phyloP scores from a whole-genome alignment of 2,888 invertebrate species.

The Zelleria hepariella region DNA sequence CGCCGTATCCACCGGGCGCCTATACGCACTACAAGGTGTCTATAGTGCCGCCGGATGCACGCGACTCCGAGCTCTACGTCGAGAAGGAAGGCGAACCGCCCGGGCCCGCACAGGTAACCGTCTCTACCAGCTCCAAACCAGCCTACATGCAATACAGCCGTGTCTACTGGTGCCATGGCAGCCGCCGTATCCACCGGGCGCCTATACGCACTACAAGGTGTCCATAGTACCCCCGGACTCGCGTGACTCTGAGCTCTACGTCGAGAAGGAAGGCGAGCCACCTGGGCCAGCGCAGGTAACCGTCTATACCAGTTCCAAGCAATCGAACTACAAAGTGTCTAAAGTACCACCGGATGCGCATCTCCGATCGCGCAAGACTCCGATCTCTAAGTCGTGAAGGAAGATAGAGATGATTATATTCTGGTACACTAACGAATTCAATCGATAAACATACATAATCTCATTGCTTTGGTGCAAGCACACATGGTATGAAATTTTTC shows the following conservation, averaged over 20 bases:
- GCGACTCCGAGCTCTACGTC: slow-evolving; percentile 90
- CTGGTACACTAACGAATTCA: no score
- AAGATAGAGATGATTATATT: no score
- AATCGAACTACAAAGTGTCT: slow-evolving; percentile 91
- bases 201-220: slow-evolving; percentile 92
- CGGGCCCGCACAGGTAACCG: no score
- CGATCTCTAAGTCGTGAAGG: slow-evolving; percentile 91
- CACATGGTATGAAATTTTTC: no score
- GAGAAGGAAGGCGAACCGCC: slow-evolving; percentile 96
- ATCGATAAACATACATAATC: no score
- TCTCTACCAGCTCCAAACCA: no score
- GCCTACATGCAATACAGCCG: no score
- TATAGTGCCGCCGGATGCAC: slow-evolving; percentile 91
- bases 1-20: slow-evolving; percentile 93
- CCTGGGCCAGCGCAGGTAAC: slow-evolving; percentile 97
- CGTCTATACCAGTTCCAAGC: no score
- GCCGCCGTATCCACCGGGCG: slow-evolving; percentile 94
- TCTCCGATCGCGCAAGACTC: slow-evolving; percentile 92
- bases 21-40: slow-evolving; percentile 93
- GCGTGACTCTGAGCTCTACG: slow-evolving; percentile 89
- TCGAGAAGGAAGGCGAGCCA: slow-evolving; percentile 94
- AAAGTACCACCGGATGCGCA: slow-evolving; percentile 92
- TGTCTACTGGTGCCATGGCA: slow-evolving; percentile 95
- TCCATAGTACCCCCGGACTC: slow-evolving; percentile 93
- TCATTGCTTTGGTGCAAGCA: no score